Evolutionary conservation across 2,113 vertebrate species (phyloP), one percentile per base, ranked within the genome.

Genomic region (Tympanuchus pallidicinctus): DNA sequence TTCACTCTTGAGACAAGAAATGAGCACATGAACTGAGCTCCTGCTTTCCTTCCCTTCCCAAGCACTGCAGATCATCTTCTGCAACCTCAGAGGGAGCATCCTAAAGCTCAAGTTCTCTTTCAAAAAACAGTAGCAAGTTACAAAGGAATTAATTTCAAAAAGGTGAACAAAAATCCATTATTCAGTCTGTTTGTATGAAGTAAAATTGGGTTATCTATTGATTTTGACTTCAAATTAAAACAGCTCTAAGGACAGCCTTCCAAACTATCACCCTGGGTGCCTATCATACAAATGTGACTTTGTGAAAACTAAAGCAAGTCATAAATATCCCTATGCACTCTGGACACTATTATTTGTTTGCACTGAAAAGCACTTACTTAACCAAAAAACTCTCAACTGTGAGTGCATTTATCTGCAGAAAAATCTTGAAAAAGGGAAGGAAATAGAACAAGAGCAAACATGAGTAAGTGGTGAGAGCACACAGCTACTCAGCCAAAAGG

Each of bases 51-150:
- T 30, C 13, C 1, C 22, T 11, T 50, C 64, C 30, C 11, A 7
- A 3, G 42, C 50, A 17, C 22, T 14, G 5, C 3, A 1, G 34
- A 15, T 18, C 0, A 3, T 65, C n/a, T 61, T 32, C 59, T 20
- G 52, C 56, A 82, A 20, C 54, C 81, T 63, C 36, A 6, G 25
- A 8, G 8, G 5, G 48, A 10, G 22, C 27, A 2, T 22, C 73
- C n/a, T 25, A 24, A 67, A 30, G 47, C 56, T 52, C 21, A 11
- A 36, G 36, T 21, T 1, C 1, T 7, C 71, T 64, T 64, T 63
- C 61, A 59, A 47, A 78, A 28, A 61, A 6, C 45, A 34, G 17
- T 1, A 63, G 57, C 45, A 8, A 56, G 34, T 42, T 27, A 32
- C 27, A 28, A 94, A 70, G 3, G 6, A 75, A 80, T 42, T 18